Base-by-base conservation (phyloP, 1,140 invertebrate species). In the Ruditapes philippinarum region DNA sequence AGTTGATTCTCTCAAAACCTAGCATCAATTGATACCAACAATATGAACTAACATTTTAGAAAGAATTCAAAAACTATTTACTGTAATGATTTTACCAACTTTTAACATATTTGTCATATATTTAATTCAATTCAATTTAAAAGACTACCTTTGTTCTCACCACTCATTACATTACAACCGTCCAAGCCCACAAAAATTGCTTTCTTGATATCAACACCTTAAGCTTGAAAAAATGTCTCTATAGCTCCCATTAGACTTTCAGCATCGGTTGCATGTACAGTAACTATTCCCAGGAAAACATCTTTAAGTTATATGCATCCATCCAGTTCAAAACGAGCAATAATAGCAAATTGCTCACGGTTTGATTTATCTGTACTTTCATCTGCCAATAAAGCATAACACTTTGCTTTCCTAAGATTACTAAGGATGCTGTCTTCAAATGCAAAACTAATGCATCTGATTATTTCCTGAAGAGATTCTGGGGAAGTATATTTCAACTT, bases 101-200 rank as follows among this genome's bases (percentile, higher is more conserved):
- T 45, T 7, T 45, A 45, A 45, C 42, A 45, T 45, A 45, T 45
- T 45, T 45, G 5, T 7, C 42, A 45, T 5, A 45, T 7, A 45
- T 45, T 14, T 45, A 7, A 14, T 14, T 45, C 5, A 45, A 45
- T 7, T 7, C 42, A 45, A 45, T 45, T 45, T 45, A 7, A 7
- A 45, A 4, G 51, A 9, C 11, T 81, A 83, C 81, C 76, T 54
- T 33, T 79, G 25, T 54, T 79, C 36, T 57, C 76, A 31, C 76
- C 76, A 57, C 45, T 54, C 76, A 79, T 79, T 7, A 45, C 45
- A 38, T 79, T 51, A n/a, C 76, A 79, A 3, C 76, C 76, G 42
- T 79, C 76, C 54, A 57, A 79, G 4, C 76, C 76, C 28, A 79
- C 76, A 14, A 79, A 38, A 54, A 79, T 45, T 54, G 76, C 76